Percentiles rank a stretch among this genome's conserved stretches.
Evolutionary conservation across 1,140 invertebrate genomes (phyloP).

Genomic region (Mycetomoellerius zeteki): DNA sequence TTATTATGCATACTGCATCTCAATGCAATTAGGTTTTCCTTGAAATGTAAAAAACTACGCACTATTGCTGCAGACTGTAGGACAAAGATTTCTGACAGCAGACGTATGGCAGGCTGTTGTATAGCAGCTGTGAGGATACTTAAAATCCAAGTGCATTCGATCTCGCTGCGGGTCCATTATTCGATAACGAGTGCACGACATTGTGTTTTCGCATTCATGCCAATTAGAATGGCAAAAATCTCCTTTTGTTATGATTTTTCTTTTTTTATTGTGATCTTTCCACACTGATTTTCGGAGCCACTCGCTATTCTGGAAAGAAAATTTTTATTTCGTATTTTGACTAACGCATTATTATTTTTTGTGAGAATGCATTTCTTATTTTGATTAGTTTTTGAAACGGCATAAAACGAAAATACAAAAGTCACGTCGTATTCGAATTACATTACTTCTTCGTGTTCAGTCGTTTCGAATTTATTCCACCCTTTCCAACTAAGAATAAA

Average conservation of each 20-base stretch:
- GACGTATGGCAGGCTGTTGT: slow-evolving; percentile 11
- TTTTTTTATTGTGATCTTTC: neutral
- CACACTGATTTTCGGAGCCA: neutral
- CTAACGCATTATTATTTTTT: neutral
- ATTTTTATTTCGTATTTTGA: neutral
- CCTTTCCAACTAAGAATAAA: neutral
- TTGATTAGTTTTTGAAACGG: neutral
- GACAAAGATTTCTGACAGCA: neutral
- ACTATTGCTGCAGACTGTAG: slow-evolving; percentile 44
- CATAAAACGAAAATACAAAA: neutral
- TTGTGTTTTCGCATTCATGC: neutral
- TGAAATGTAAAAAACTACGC: neutral
- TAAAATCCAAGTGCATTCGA: slow-evolving; percentile 26
- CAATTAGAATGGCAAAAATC: neutral
- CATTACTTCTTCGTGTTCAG: neutral
- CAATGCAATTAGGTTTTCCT: neutral
- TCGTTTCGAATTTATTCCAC: slow-evolving; percentile 15
- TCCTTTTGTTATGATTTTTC: neutral
- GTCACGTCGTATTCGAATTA: neutral
- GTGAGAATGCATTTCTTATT: neutral
- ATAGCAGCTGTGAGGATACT: slow-evolving; percentile 45
- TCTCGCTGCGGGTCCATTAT: slow-evolving; percentile 35
- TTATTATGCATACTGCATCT: neutral
- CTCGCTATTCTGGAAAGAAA: neutral
- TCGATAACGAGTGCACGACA: slow-evolving; percentile 65